phyloP scores from a whole-genome alignment of 2,113 vertebrate species.

The Ctenodactylus gundi region DNA sequence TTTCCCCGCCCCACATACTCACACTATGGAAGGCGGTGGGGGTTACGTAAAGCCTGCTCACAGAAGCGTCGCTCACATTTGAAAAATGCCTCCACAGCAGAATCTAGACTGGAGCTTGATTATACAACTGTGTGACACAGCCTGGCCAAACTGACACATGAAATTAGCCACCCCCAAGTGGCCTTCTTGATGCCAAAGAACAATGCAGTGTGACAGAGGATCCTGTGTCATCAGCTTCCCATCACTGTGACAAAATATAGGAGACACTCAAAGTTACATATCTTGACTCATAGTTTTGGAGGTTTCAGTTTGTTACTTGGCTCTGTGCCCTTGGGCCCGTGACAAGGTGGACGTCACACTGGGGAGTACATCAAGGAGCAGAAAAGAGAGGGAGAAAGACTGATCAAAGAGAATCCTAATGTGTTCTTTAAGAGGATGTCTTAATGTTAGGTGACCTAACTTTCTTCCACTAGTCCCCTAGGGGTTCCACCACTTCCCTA shows the following conservation, averaged over 20 bases:
- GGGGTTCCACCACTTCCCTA: neutral
- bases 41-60: neutral
- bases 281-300: neutral
- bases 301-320: neutral
- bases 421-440: neutral
- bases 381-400: neutral
- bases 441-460: neutral
- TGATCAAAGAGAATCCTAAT: neutral
- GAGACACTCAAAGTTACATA: neutral
- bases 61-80: neutral
- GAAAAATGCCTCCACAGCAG: neutral
- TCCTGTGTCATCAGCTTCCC: neutral
- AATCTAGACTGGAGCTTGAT: neutral
- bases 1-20: no score
- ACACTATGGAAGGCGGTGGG: neutral
- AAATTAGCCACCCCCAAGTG: neutral
- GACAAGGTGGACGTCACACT: neutral
- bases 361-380: neutral
- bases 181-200: neutral
- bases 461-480: neutral
- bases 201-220: neutral
- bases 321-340: neutral
- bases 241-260: neutral
- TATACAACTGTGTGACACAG: accelerated
- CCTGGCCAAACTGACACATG: neutral